Conservation (phyloP, 2,888 invertebrate genomes). For the Seladonia tumulorum region DNA sequence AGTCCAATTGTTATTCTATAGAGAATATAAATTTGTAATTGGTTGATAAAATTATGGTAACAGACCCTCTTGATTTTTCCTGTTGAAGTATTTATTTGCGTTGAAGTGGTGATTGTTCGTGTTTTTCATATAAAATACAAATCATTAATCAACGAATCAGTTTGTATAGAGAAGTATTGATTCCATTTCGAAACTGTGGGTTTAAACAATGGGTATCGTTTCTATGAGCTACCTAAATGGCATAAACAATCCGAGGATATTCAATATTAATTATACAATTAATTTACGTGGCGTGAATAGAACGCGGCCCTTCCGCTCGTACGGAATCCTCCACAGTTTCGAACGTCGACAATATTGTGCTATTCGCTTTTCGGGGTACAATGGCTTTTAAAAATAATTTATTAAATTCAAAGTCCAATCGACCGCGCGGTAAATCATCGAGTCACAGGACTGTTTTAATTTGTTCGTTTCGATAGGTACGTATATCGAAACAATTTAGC, state of each 20-base stretch:
- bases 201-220: slow-evolving; percentile 69
- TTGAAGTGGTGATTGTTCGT: not conserved
- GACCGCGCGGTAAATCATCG: slow-evolving; percentile 49
- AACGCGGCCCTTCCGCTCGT: slow-evolving; percentile 64
- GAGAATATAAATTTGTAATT: not conserved
- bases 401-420: slow-evolving; percentile 55
- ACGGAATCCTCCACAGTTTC: slow-evolving; percentile 57
- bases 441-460: slow-evolving; percentile 54
- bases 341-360: slow-evolving; percentile 65
- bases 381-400: slow-evolving; percentile 67
- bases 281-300: slow-evolving; percentile 72
- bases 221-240: slow-evolving; percentile 58
- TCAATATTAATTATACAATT: slow-evolving; percentile 74
- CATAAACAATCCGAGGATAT: slow-evolving; percentile 68
- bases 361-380: slow-evolving; percentile 56
- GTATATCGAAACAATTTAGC: slow-evolving; percentile 45
- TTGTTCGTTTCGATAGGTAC: slow-evolving; percentile 40
- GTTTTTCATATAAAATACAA: slow-evolving; percentile 9
- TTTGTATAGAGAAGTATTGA: slow-evolving; percentile 61
- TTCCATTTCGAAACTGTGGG: slow-evolving; percentile 56
- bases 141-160: slow-evolving; percentile 32
- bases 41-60: not conserved
- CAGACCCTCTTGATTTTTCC: not conserved
- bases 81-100: not conserved
- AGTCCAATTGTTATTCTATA: not conserved